Evolutionary conservation across 2,797 vertebrate genomes (phyloP), one percentile per base, ranked within the genome.

Genomic region (Enteromius treurensis): DNA sequence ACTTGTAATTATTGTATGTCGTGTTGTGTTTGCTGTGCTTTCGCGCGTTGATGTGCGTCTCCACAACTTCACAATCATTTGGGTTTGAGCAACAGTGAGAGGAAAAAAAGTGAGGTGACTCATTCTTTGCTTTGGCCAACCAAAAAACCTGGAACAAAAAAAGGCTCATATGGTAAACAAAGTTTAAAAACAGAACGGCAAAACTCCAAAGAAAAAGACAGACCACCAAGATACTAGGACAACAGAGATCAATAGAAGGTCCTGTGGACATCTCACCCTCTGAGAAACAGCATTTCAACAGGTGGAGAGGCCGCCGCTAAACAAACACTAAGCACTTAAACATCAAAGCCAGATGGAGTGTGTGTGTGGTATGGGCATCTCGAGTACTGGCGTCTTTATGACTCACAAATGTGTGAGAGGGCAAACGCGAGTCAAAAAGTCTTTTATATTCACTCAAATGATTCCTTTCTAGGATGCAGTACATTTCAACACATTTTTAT

Each of bases 271-370:
- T 51, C 60, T 75, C 21, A 67, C 58, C 29, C 70, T 75, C 19
- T n/a, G 70, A 75, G 58, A 81, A 73, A 74, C 80, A 65, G 58
- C 70, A 81, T 81, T 81, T 81, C 80, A 81, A 75, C 80, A 82
- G 80, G 80, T 82, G 80, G n/a, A 82, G 70, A 45, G 29, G 45
- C 32, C 15, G 2, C 19, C 47, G 1, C 55, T 42, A 75, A 15
- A 67, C 32, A 82, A 82, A 75, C 71, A 65, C 58, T 21, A 19
- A 81, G 70, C 71, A 75, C 80, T 51, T 75, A 34, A 82, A 67
- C 80, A 74, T 82, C 80, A 65, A 75, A 82, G 67, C 74, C 55
- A 74, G 26, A 71, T 34, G 69, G 79, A 80, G 60, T 49, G 69
- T 21, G 55, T 51, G 55, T 65, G 71, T 74, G 55, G 69, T 62